phyloP scores from a whole-genome alignment of 2,797 vertebrate species.

The Aplochiton taeniatus region DNA sequence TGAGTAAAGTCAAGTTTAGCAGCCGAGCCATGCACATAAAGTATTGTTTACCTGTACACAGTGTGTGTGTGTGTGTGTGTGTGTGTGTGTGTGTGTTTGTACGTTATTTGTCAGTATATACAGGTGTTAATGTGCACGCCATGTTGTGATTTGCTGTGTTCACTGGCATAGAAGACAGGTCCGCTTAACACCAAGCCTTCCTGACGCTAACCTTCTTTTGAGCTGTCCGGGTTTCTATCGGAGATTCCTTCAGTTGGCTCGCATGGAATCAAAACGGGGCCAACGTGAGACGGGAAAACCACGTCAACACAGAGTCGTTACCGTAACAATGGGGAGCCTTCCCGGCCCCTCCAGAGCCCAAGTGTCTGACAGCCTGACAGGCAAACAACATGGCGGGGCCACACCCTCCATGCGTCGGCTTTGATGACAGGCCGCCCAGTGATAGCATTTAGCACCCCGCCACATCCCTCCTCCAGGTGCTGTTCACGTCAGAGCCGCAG shows the following conservation, averaged over 20 bases:
- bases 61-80: background rate
- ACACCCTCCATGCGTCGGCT: slow-evolving; percentile 37
- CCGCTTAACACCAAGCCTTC: no score
- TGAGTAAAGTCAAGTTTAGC: background rate
- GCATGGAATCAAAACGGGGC: slow-evolving; percentile 12
- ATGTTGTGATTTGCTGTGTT: no score
- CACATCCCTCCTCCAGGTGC: slow-evolving; percentile 27
- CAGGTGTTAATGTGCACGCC: background rate
- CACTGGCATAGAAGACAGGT: no score
- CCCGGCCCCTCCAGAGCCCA: slow-evolving; percentile 28
- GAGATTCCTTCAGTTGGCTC: slow-evolving; percentile 8
- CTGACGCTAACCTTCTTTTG: background rate
- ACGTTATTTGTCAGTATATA: slow-evolving; percentile 2
- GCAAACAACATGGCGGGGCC: slow-evolving; percentile 38
- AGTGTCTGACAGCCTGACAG: slow-evolving; percentile 34
- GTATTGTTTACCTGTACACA: no score
- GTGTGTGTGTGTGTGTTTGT: background rate
- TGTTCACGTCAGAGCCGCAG: slow-evolving; percentile 50
- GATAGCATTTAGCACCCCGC: slow-evolving; percentile 41
- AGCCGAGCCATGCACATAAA: background rate
- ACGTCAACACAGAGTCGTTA: slow-evolving; percentile 38
- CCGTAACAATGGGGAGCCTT: slow-evolving; percentile 46
- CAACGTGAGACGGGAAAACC: slow-evolving; percentile 26
- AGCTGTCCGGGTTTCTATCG: background rate
- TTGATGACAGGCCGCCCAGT: slow-evolving; percentile 40